Conservation (phyloP, 2,888 invertebrate species). For the Drosophila cognata region DNA sequence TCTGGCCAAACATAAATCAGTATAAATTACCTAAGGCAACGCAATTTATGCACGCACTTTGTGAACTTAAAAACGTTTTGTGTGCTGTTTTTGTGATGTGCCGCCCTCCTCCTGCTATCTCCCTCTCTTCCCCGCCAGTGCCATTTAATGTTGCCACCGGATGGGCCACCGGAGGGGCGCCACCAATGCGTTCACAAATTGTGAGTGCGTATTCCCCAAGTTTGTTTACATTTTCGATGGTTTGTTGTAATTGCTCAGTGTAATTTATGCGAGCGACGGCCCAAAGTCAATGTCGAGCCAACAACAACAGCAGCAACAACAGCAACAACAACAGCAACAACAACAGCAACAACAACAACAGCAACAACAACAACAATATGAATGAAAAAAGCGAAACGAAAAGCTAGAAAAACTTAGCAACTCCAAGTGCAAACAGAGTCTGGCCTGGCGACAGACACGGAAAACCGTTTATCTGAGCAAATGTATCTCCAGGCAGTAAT, state of each 20-base stretch:
- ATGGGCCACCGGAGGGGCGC: conserved; percentile 16
- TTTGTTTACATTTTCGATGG: conserved; percentile 57
- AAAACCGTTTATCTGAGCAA: conserved; percentile 64
- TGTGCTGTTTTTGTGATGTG: conserved; percentile 29
- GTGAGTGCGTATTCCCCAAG: conserved; percentile 60
- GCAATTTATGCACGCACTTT: conserved; percentile 62
- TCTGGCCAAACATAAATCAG: conserved; percentile 38
- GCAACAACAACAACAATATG: conserved; percentile 18
- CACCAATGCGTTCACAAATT: conserved; percentile 35
- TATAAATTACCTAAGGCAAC: conserved; percentile 47
- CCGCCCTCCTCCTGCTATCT: neutral
- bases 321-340: neutral
- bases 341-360: neutral
- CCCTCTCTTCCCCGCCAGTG: neutral
- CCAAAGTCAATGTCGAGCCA: conserved; percentile 74
- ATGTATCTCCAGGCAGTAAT: conserved; percentile 79
- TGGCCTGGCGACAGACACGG: conserved; percentile 47
- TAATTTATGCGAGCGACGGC: conserved; percentile 74
- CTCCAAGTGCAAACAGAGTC: conserved; percentile 39
- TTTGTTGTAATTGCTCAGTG: conserved; percentile 66
- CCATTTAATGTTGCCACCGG: neutral
- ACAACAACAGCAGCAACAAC: conserved; percentile 9
- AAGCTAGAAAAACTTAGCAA: conserved; percentile 31
- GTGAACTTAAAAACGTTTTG: conserved; percentile 66
- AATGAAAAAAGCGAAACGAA: conserved; percentile 29